Conservation (phyloP, 2,113 vertebrate species). For the Plecturocebus donacophilus region DNA sequence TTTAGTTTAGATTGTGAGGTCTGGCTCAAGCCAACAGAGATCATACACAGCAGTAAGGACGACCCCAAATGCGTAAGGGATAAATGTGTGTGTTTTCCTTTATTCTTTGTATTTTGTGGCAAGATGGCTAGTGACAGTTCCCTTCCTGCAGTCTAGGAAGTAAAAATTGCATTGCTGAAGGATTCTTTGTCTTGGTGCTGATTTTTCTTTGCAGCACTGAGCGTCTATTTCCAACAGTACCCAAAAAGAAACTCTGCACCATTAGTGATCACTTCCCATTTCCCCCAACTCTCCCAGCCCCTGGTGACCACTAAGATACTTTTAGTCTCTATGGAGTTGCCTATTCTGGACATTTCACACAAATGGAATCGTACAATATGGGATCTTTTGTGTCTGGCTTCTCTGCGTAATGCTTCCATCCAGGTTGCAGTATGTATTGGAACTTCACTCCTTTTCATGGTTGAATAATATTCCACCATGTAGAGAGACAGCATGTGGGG, state of each 20-base stretch:
- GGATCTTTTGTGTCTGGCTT: not conserved
- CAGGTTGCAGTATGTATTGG: not conserved
- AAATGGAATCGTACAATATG: not conserved
- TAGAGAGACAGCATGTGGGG: not conserved
- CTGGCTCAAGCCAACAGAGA: too few species aligned
- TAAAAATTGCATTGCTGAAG: too few species aligned
- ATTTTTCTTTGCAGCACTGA: too few species aligned
- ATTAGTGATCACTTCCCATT: not conserved
- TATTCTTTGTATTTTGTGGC: too few species aligned
- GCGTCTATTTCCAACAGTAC: too few species aligned
- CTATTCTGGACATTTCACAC: not conserved
- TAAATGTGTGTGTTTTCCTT: too few species aligned
- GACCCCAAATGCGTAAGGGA: too few species aligned
- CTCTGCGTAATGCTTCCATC: not conserved
- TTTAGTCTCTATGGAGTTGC: not conserved
- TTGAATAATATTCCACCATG: not conserved
- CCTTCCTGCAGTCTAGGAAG: too few species aligned
- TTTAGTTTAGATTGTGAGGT: too few species aligned
- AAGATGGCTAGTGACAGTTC: too few species aligned
- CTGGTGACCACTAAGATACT: not conserved
- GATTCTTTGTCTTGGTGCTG: too few species aligned
- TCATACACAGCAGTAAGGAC: too few species aligned
- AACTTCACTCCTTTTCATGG: not conserved
- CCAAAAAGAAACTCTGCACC: not conserved
- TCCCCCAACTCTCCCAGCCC: not conserved